Conservation (phyloP, 2,113 vertebrate species). For the Rissa tridactyla region DNA sequence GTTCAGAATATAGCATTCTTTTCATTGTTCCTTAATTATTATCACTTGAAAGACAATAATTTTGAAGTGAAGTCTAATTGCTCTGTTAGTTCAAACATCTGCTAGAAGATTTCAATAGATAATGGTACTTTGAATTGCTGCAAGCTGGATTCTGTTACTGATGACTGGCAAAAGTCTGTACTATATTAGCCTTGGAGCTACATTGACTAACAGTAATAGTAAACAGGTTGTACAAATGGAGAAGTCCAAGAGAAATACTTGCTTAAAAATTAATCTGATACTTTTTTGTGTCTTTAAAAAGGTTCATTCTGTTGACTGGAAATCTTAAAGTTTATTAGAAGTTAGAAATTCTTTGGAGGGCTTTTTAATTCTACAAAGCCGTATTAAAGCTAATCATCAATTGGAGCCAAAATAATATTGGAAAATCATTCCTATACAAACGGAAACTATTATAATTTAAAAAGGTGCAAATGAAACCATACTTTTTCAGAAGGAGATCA, state of each 20-base stretch:
- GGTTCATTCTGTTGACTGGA: conserved; percentile 75
- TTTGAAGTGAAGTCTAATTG: conserved; percentile 37
- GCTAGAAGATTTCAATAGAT: conserved; percentile 5
- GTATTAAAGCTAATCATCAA: conserved; percentile 76
- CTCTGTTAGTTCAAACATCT: neutral
- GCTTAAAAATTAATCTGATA: neutral
- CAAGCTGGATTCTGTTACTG: neutral
- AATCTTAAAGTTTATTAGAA: conserved; percentile 78
- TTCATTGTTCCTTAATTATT: conserved; percentile 48
- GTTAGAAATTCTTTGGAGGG: conserved; percentile 58
- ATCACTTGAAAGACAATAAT: conserved; percentile 15
- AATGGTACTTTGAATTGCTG: neutral
- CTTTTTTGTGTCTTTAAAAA: conserved; percentile 31
- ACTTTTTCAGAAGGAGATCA: conserved; percentile 81
- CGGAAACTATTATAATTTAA: conserved; percentile 76
- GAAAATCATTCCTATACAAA: conserved; percentile 87
- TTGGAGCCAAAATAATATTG: conserved; percentile 78
- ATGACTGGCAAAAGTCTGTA: neutral
- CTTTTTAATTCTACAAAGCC: conserved; percentile 72
- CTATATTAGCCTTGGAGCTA: neutral
- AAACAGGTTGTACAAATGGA: neutral
- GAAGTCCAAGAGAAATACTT: conserved; percentile 7
- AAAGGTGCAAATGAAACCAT: conserved; percentile 81
- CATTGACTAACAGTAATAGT: neutral
- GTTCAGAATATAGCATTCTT: neutral